Conservation (phyloP, 2,113 vertebrate species). For the mouse (Mus musculus) region DNA sequence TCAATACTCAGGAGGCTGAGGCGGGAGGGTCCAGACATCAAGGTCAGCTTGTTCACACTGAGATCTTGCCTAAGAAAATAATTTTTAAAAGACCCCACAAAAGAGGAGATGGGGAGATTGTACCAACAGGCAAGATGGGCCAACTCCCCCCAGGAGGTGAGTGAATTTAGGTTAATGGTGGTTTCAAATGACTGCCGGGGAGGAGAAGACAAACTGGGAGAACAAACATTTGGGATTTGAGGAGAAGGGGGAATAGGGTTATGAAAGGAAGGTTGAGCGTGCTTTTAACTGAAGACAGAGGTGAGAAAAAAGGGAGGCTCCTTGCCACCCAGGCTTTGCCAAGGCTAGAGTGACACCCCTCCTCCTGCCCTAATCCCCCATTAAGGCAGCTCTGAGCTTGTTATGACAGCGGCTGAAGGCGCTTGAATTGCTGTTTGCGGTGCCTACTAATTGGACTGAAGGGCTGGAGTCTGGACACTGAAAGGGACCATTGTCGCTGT, state of each 20-base stretch:
- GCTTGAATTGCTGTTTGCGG: constrained; percentile 83
- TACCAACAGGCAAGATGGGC: not conserved
- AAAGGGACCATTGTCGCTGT: constrained; percentile 88
- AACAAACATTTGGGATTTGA: constrained; percentile 1
- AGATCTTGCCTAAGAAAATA: not conserved
- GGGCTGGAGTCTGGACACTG: constrained; percentile 88
- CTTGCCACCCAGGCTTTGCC: constrained; percentile 72
- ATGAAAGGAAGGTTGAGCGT: not conserved
- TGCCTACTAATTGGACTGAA: constrained; percentile 91
- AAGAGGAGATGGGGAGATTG: not conserved
- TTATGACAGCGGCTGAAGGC: constrained; percentile 89
- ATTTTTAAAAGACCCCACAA: not conserved
- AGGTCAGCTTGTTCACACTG: not conserved
- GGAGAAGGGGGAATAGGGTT: not conserved
- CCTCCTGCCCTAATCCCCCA: constrained; percentile 85
- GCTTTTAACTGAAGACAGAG: not conserved
- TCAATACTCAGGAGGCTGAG: not conserved
- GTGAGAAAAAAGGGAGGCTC: constrained; percentile 54
- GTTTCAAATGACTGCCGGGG: constrained; percentile 31
- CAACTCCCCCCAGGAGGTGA: not conserved
- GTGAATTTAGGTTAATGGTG: constrained; percentile 27
- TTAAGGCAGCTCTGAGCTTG: constrained; percentile 88
- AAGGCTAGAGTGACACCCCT: constrained; percentile 77
- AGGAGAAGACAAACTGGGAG: not conserved
- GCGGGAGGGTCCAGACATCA: not conserved